Base-by-base conservation (phyloP, 2,113 vertebrate genomes). In the chimpanzee (Pan troglodytes) region DNA sequence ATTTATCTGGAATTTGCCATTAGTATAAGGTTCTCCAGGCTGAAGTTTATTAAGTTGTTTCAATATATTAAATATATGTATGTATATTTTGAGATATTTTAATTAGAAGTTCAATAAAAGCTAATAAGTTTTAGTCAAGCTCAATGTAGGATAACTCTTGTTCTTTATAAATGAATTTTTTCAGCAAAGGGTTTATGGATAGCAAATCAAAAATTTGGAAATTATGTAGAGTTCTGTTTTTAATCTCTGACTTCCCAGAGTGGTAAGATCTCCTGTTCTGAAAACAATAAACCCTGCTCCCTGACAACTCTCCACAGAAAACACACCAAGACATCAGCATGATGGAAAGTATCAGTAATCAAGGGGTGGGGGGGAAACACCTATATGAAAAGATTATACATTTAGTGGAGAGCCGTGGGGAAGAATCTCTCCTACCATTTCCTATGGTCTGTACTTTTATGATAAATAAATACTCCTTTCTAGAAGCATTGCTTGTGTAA, bases 91-190 rank as follows among this genome's bases (percentile, higher is more conserved):
- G 55, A 85, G 59, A 50, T 32, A 45, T 0, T 16, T 1, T 88
- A 84, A 85, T 96, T 82, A 52, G 52, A 97, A 98, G 67, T 87
- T 75, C 97, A 92, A 88, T 89, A 14, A 16, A 78, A 94, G 12
- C 18, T 88, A 90, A 92, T 94, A 68, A 78, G 95, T 97, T 97
- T 2, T 35, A 81, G 13, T 84, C 83, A 90, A 92, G 75, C 95
- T 97, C 75, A n/a, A 0, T 78, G 17, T 1, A 48, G 25, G 27
- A 83, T 75, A 30, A 87, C 38, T 12, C 30, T 96, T 25, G 32
- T 25, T 8, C 17, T 16, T 96, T 64, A 67, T 94, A 75, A 91
- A 35, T 32, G 48, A 25, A 23, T 76, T 35, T 23, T 27, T 92
- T 97, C 84, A 94, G 35, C 68, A 32, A 22, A 43, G 90, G 57